phyloP scores from a whole-genome alignment of 2,113 vertebrate species.

The Oncorhynchus kisutch region DNA sequence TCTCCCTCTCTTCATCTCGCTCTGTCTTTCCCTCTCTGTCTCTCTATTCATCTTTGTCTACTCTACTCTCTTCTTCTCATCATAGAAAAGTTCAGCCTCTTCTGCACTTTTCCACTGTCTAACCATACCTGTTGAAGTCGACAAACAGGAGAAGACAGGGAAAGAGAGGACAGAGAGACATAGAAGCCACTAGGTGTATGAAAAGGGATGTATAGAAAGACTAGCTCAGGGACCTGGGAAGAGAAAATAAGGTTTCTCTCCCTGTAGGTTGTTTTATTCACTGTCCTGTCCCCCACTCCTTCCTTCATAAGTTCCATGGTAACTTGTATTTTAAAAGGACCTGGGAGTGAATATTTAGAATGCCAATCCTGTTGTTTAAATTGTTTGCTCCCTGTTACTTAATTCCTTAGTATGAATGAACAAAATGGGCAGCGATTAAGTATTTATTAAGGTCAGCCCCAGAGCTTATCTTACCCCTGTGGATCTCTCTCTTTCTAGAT shows the following conservation, averaged over 20 bases:
- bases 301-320: slow-evolving; percentile 65
- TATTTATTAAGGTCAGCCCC: slow-evolving; percentile 66
- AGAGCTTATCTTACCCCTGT: slow-evolving; percentile 52
- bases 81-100: not conserved
- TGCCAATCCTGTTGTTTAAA: slow-evolving; percentile 69
- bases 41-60: not conserved
- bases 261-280: not conserved
- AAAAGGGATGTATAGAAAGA: not conserved
- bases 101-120: not conserved
- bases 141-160: not conserved
- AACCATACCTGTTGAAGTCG: not conserved
- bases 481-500: slow-evolving; percentile 31
- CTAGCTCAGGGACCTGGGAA: not conserved
- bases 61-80: not conserved
- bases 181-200: slow-evolving; percentile 23
- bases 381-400: slow-evolving; percentile 68
- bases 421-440: slow-evolving; percentile 63
- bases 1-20: slow-evolving; percentile 9
- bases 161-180: not conserved
- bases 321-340: slow-evolving; percentile 66
- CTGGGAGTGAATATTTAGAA: slow-evolving; percentile 67
- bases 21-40: not conserved
- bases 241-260: not conserved
- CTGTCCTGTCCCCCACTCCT: slow-evolving; percentile 60
- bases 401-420: slow-evolving; percentile 58